A percentile compares a stretch with the other conserved stretches of the same genome.
Evolutionary conservation across 1,140 invertebrate genomes (phyloP).

Genomic region (Saxidomus purpurata): DNA sequence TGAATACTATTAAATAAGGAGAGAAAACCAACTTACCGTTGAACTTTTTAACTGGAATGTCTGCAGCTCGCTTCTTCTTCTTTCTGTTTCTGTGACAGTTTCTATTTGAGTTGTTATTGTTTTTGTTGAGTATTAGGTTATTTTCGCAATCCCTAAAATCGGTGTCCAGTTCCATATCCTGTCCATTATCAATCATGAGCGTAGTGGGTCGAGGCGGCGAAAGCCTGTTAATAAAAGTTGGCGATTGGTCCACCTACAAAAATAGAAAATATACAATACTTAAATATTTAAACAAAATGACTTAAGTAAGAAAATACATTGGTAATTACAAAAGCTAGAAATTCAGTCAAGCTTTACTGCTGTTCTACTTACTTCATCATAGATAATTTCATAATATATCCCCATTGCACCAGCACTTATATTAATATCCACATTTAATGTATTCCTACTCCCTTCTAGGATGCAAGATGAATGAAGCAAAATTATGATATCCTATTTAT

Average conservation of each 20-base stretch:
- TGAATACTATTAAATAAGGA: too few species aligned
- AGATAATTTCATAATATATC: constrained; percentile 22
- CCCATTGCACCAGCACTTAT: constrained; percentile 24
- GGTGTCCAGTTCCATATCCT: constrained; percentile 79
- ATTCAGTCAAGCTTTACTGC: not conserved
- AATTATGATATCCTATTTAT: too few species aligned
- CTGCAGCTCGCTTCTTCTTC: constrained; percentile 81
- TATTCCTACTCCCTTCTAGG: too few species aligned
- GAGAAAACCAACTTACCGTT: constrained; percentile 73
- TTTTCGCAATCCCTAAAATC: constrained; percentile 76
- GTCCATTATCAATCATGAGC: constrained; percentile 80
- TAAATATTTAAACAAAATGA: not conserved
- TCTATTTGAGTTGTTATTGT: constrained; percentile 64
- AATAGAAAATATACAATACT: not conserved
- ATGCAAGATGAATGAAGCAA: too few species aligned
- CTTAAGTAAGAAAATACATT: not conserved
- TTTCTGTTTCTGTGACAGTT: constrained; percentile 76
- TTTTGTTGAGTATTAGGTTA: constrained; percentile 67
- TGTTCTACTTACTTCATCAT: constrained; percentile 1
- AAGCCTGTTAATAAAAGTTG: constrained; percentile 68
- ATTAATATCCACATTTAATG: too few species aligned
- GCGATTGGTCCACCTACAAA: constrained; percentile 79
- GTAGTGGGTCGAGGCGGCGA: constrained; percentile 78
- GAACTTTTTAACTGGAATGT: constrained; percentile 83
- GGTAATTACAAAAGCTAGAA: not conserved